These are phyloP conservation scores for Coenobita brevimanus DNA, from an alignment of 1,140 invertebrate genomes.

Conservation along the genomic window DNA sequence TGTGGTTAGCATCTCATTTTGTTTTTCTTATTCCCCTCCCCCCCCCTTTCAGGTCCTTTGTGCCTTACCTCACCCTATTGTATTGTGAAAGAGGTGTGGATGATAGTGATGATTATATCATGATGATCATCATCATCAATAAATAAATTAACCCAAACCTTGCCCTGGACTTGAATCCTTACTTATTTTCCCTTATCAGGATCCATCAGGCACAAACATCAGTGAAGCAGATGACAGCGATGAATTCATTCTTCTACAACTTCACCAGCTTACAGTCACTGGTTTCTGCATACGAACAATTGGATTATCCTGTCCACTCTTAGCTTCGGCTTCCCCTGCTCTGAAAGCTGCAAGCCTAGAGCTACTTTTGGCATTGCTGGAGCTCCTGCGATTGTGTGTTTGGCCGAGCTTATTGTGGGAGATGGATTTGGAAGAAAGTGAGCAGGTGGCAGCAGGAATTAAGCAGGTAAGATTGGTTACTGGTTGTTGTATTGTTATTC, in stretches of 20 bases:
- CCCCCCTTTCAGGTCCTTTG: no score
- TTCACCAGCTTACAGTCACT: slow-evolving; percentile 48
- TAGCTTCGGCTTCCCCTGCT: slow-evolving; percentile 15
- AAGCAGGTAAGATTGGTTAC: slow-evolving; percentile 13
- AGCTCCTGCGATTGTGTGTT: slow-evolving; percentile 22
- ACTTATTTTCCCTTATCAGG: neutral
- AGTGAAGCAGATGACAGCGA: slow-evolving; percentile 53
- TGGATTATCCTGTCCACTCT: slow-evolving; percentile 9
- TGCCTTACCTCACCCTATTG: no score
- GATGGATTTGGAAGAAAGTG: neutral
- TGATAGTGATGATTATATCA: no score
- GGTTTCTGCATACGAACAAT: slow-evolving; percentile 31
- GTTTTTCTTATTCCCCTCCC: no score
- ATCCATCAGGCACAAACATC: slow-evolving; percentile 28
- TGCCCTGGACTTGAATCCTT: no score
- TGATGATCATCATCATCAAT: no score
- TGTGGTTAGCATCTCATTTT: no score
- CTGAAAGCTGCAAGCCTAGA: slow-evolving; percentile 27
- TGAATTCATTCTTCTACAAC: slow-evolving; percentile 56
- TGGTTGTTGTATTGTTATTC: no score
- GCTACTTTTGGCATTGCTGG: slow-evolving; percentile 17
- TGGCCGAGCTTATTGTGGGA: slow-evolving; percentile 5
- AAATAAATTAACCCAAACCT: no score
- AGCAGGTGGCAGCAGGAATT: slow-evolving; percentile 9
- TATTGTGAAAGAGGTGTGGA: no score